Evolutionary conservation across 2,113 vertebrate species (phyloP).

Genomic region (Cephalopholis sonnerati): DNA sequence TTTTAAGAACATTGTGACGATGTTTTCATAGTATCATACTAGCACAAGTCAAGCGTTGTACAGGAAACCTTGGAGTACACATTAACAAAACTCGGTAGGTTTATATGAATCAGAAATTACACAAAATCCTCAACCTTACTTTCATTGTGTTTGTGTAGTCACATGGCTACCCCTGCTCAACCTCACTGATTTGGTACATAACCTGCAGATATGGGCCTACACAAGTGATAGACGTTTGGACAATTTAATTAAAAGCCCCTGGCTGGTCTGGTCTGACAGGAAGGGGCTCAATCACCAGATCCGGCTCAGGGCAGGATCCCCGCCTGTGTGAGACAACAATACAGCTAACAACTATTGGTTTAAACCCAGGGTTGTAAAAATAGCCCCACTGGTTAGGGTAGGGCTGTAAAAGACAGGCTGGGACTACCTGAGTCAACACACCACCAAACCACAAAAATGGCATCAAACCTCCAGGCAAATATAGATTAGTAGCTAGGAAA

Average conservation of each 20-base stretch:
- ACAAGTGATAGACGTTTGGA: background rate
- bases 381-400: conserved; percentile 45
- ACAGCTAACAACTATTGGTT: conserved; percentile 42
- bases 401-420: conserved; percentile 62
- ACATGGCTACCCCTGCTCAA: background rate
- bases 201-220: background rate
- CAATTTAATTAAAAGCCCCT: conserved; percentile 39
- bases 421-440: conserved; percentile 72
- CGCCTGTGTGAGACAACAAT: conserved; percentile 38
- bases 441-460: conserved; percentile 61
- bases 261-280: conserved; percentile 14
- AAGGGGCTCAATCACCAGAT: conserved; percentile 46
- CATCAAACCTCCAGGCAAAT: conserved; percentile 20
- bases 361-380: conserved; percentile 54
- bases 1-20: background rate
- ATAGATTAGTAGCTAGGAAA: conserved; percentile 28
- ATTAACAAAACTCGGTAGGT: background rate
- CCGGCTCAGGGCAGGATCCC: conserved; percentile 53
- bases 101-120: background rate
- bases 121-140: background rate
- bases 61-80: background rate
- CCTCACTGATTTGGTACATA: conserved; percentile 17
- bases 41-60: background rate
- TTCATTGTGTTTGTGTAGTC: conserved; percentile 3
- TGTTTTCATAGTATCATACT: background rate